Percentiles rank a stretch among this genome's conserved stretches.
Conservation (phyloP, 2,888 invertebrate genomes). For the Magallana nippona region DNA sequence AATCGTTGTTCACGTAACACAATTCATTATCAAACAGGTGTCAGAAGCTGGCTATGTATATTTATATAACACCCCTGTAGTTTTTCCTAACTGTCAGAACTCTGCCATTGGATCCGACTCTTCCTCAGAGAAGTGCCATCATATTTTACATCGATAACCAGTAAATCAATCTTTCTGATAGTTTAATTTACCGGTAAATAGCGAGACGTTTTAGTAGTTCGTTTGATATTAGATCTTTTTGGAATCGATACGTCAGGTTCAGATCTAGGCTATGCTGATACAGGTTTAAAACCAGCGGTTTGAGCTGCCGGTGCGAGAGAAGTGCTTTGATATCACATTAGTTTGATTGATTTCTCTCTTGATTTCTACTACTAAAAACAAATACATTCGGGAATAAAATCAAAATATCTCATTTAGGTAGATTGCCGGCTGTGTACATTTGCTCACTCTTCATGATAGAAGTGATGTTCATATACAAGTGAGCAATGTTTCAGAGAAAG, state of each 20-base stretch:
- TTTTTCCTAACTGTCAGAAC: no score
- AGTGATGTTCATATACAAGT: background rate
- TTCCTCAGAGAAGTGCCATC: no score
- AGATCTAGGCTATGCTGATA: background rate
- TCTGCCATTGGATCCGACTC: no score
- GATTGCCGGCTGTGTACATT: background rate
- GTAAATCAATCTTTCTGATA: slow-evolving; percentile 2
- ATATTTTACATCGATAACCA: background rate
- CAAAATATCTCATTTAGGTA: slow-evolving; percentile 12
- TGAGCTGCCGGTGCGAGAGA: background rate
- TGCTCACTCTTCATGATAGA: background rate
- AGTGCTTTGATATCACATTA: slow-evolving; percentile 18
- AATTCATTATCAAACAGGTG: no score
- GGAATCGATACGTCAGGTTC: background rate
- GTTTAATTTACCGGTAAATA: slow-evolving; percentile 24
- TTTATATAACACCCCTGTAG: no score
- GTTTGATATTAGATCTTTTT: background rate
- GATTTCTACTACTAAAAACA: slow-evolving; percentile 22
- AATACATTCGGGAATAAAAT: slow-evolving; percentile 27
- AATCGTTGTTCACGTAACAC: no score
- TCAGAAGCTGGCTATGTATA: no score
- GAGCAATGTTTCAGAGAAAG: background rate
- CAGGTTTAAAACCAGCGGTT: slow-evolving; percentile 10
- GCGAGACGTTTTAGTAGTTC: slow-evolving; percentile 16
- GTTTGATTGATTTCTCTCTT: background rate